These are phyloP conservation scores for Platyura marginata DNA, from an alignment of 1,140 invertebrate species.

Conservation along the genomic window DNA sequence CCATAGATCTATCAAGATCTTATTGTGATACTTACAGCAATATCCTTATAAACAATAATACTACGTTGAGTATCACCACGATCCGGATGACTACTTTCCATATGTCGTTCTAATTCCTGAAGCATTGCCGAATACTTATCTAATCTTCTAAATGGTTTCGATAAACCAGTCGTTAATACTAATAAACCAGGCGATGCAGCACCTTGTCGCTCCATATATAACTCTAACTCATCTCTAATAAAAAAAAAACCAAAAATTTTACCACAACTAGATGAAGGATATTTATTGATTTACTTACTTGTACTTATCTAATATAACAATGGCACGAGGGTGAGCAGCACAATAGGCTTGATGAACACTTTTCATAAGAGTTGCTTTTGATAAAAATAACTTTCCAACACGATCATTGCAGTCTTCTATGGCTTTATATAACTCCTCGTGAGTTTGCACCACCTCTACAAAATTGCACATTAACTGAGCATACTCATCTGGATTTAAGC, in stretches of 20 bases:
- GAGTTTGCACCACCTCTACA: slow-evolving; percentile 64
- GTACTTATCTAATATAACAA: slow-evolving; percentile 76
- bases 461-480: slow-evolving; percentile 74
- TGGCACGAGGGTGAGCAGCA: slow-evolving; percentile 78
- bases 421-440: slow-evolving; percentile 55
- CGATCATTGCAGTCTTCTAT: slow-evolving; percentile 73
- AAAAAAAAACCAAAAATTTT: slow-evolving; percentile 1
- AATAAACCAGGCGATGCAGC: slow-evolving; percentile 68
- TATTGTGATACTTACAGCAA: slow-evolving; percentile 74
- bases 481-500: slow-evolving; percentile 70
- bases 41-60: slow-evolving; percentile 83
- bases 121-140: slow-evolving; percentile 89
- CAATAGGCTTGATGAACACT: slow-evolving; percentile 76
- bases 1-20: too few species aligned
- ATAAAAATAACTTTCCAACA: slow-evolving; percentile 81
- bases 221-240: slow-evolving; percentile 64
- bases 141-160: slow-evolving; percentile 83
- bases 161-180: slow-evolving; percentile 78
- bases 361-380: slow-evolving; percentile 71
- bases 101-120: slow-evolving; percentile 87
- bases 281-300: slow-evolving; percentile 38
- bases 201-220: slow-evolving; percentile 72
- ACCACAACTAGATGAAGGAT: background rate
- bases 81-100: slow-evolving; percentile 88
- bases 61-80: slow-evolving; percentile 90